Conservation (phyloP, 64 coral and sea anemone genomes). For the Montipora cactus region DNA sequence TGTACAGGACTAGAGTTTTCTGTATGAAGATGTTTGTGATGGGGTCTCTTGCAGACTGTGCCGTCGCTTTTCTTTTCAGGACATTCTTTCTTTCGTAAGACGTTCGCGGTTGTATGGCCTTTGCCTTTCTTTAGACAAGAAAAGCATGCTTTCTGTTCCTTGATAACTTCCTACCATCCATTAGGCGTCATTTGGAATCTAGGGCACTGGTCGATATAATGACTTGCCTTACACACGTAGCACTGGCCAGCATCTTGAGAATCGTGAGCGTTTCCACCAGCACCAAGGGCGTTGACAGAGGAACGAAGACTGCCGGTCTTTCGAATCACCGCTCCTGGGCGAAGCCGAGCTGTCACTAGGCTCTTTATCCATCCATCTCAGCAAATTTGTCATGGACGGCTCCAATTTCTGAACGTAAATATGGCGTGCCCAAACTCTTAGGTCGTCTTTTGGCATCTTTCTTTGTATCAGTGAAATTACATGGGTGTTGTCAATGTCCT, state of each 20-base stretch:
- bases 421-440: slow-evolving; percentile 55
- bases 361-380: slow-evolving; percentile 76
- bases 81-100: slow-evolving; percentile 52
- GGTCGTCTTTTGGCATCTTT: slow-evolving; percentile 71
- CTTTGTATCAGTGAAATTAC: slow-evolving; percentile 74
- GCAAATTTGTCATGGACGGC: slow-evolving; percentile 36
- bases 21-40: slow-evolving; percentile 70
- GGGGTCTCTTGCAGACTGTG: slow-evolving; percentile 44
- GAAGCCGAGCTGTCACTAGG: slow-evolving; percentile 62
- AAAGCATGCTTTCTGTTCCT: slow-evolving; percentile 75
- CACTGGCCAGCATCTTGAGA: slow-evolving; percentile 19
- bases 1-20: neutral
- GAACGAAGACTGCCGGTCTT: slow-evolving; percentile 26
- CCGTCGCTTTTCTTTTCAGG: slow-evolving; percentile 39
- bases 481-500: slow-evolving; percentile 83
- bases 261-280: neutral
- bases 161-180: slow-evolving; percentile 73
- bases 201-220: slow-evolving; percentile 71
- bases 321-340: slow-evolving; percentile 55
- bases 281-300: neutral
- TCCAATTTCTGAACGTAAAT: slow-evolving; percentile 62
- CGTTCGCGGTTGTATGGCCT: slow-evolving; percentile 62
- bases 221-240: slow-evolving; percentile 63
- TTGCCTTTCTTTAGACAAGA: slow-evolving; percentile 74
- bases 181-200: slow-evolving; percentile 57